phyloP scores from a whole-genome alignment of 2,888 invertebrate species.

The Chelonus formosanus region DNA sequence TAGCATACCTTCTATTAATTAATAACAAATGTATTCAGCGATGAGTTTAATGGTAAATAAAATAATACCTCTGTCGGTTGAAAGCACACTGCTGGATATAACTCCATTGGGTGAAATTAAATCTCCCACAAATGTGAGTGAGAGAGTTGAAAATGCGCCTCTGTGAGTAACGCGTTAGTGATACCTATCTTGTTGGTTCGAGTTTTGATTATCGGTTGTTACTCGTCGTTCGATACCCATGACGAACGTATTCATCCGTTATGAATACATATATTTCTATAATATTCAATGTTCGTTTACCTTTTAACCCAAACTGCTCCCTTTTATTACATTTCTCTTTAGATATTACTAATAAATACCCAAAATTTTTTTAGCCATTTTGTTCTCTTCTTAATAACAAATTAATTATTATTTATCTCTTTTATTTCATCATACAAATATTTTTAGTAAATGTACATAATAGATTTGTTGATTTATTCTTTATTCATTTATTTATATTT shows the following conservation, averaged over 20 bases:
- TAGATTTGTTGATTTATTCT: too few species aligned
- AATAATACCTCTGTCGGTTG: constrained; percentile 55
- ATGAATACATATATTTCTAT: constrained; percentile 26
- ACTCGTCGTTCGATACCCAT: constrained; percentile 28
- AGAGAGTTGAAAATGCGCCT: constrained; percentile 16
- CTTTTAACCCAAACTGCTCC: constrained; percentile 18
- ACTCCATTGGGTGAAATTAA: constrained; percentile 26
- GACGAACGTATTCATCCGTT: constrained; percentile 24
- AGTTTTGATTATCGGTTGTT: constrained; percentile 35
- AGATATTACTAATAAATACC: too few species aligned
- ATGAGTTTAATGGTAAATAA: constrained; percentile 58
- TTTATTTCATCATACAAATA: too few species aligned
- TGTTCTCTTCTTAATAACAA: too few species aligned
- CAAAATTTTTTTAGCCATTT: too few species aligned
- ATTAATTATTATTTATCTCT: too few species aligned
- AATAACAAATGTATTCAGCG: constrained; percentile 57
- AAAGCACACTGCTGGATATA: constrained; percentile 18
- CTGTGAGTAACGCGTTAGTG: constrained; percentile 14
- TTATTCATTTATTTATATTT: too few species aligned
- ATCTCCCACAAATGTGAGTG: constrained; percentile 26
- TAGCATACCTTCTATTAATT: constrained; percentile 52
- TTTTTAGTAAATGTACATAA: too few species aligned
- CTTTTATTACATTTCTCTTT: constrained; percentile 8
- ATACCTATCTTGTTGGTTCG: constrained; percentile 23
- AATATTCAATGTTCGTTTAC: constrained; percentile 13